A percentile compares a stretch with the other conserved stretches of the same genome.
phyloP scores from a whole-genome alignment of 2,888 invertebrate genomes.

The Tetragnatha montana region DNA sequence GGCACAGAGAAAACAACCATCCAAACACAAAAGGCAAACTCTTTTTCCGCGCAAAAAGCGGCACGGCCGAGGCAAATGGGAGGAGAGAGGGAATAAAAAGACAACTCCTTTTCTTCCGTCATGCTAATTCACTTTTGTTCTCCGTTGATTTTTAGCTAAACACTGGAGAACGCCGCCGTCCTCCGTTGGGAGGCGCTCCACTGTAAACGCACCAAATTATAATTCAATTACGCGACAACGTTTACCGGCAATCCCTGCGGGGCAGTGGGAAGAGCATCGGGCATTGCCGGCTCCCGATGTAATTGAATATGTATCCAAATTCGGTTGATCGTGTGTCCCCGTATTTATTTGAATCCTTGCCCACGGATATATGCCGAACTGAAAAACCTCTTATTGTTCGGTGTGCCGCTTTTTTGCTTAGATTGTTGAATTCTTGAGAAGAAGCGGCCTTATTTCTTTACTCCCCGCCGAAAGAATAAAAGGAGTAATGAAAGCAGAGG shows the following conservation, averaged over 20 bases:
- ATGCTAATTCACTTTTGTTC: slow-evolving; percentile 71
- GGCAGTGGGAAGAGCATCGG: slow-evolving; percentile 62
- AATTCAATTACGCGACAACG: slow-evolving; percentile 70
- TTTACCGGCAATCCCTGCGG: slow-evolving; percentile 67
- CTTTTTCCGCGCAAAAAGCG: slow-evolving; percentile 36
- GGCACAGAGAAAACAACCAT: slow-evolving; percentile 58
- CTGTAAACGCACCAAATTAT: slow-evolving; percentile 70
- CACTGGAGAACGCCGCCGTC: slow-evolving; percentile 38
- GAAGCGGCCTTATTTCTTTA: slow-evolving; percentile 35
- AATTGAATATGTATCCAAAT: slow-evolving; percentile 71
- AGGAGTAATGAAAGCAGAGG: slow-evolving; percentile 28
- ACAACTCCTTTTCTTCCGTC: slow-evolving; percentile 34
- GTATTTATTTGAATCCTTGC: slow-evolving; percentile 71
- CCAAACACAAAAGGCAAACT: slow-evolving; percentile 66
- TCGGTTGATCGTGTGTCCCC: slow-evolving; percentile 66
- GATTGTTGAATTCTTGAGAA: slow-evolving; percentile 57
- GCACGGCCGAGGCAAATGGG: slow-evolving; percentile 43
- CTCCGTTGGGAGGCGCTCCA: slow-evolving; percentile 63
- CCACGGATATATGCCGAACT: slow-evolving; percentile 66
- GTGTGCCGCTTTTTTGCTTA: slow-evolving; percentile 16
- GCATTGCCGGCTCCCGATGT: slow-evolving; percentile 62
- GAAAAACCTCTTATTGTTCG: slow-evolving; percentile 63
- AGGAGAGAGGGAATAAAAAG: slow-evolving; percentile 32
- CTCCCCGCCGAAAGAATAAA: slow-evolving; percentile 24
- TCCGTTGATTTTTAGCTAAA: slow-evolving; percentile 70